Percentiles rank a stretch among this genome's conserved stretches.
phyloP scores from a whole-genome alignment of 2,113 vertebrate species.

The Bambusicola thoracicus region DNA sequence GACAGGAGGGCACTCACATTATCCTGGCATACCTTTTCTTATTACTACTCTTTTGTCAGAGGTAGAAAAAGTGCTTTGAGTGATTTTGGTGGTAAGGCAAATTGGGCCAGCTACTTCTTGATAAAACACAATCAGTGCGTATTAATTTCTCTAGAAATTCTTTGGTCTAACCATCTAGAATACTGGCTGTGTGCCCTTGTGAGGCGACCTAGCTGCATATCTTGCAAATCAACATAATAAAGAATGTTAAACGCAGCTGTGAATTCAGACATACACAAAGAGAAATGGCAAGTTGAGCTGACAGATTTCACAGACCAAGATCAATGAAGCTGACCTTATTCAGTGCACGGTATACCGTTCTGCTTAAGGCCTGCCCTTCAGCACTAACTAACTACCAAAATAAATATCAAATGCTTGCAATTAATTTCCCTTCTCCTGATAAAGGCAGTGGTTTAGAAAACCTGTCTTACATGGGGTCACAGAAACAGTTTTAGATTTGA shows the following conservation, averaged over 20 bases:
- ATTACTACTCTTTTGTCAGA: background rate
- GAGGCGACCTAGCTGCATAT: background rate
- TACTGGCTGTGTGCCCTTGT: background rate
- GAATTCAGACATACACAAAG: background rate
- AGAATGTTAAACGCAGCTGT: accelerated
- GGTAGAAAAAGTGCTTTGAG: background rate
- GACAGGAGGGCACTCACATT: background rate
- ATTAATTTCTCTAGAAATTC: background rate
- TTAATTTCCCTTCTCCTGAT: background rate
- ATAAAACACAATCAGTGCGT: background rate
- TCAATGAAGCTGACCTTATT: background rate
- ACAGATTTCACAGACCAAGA: background rate
- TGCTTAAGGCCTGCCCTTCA: background rate
- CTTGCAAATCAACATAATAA: background rate
- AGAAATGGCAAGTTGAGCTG: background rate
- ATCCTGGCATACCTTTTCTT: background rate
- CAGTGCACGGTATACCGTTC: background rate
- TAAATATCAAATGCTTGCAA: background rate
- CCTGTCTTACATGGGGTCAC: background rate
- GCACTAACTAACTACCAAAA: background rate
- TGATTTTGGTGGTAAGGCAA: background rate
- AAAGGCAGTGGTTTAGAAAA: background rate
- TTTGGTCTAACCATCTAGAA: accelerated
- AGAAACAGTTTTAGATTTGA: background rate
- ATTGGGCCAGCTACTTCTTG: background rate